Conservation (phyloP, 2,797 vertebrate genomes). For the Labeo calbasu region DNA sequence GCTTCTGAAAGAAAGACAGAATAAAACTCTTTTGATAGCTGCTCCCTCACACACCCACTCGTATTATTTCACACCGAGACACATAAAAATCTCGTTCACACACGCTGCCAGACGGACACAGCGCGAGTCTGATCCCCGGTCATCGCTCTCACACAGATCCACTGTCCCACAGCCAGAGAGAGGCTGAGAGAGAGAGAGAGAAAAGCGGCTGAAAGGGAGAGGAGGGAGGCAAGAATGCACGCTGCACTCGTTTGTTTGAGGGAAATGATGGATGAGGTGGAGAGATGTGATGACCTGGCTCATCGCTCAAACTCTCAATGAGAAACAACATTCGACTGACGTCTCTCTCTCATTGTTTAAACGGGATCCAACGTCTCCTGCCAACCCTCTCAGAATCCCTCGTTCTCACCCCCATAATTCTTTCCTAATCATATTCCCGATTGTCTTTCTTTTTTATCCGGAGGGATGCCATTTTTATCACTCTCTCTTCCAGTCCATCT, state of each 20-base stretch:
- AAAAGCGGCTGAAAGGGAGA: constrained; percentile 59
- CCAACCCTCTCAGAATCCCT: constrained; percentile 6
- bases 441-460: constrained; percentile 3
- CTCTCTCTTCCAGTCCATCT: constrained; percentile 30
- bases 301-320: constrained; percentile 86
- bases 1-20: background rate
- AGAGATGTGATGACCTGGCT: constrained; percentile 84
- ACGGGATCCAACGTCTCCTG: constrained; percentile 19
- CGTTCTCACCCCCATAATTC: constrained; percentile 25
- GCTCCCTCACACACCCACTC: constrained; percentile 23
- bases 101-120: constrained; percentile 46
- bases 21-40: constrained; percentile 36
- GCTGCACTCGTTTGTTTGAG: constrained; percentile 71
- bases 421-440: constrained; percentile 23
- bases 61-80: constrained; percentile 39
- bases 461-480: constrained; percentile 17
- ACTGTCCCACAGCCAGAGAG: constrained; percentile 57
- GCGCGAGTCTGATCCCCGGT: constrained; percentile 52
- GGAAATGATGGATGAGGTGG: constrained; percentile 85
- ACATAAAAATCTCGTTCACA: constrained; percentile 43
- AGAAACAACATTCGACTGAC: constrained; percentile 78
- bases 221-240: constrained; percentile 78
- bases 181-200: constrained; percentile 26
- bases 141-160: constrained; percentile 51
- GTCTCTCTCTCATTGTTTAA: constrained; percentile 62